Conservation (phyloP, 2,888 invertebrate species). For the Mayetiola destructor region DNA sequence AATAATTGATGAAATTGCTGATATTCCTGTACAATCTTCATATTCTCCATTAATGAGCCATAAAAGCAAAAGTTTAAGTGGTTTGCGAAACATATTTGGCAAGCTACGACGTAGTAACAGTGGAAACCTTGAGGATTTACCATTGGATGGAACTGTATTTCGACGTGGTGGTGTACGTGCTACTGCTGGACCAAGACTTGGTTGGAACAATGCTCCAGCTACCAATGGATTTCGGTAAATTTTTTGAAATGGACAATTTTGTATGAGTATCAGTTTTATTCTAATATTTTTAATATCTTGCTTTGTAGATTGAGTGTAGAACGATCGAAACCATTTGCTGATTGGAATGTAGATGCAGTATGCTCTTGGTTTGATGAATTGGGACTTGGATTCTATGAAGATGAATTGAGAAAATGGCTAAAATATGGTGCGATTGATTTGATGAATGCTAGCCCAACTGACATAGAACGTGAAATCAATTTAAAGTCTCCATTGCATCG, state of each 20-base stretch:
- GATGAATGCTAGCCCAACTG: slow-evolving; percentile 57
- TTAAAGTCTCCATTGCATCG: slow-evolving; percentile 75
- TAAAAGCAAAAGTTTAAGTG: slow-evolving; percentile 37
- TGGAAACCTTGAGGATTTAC: slow-evolving; percentile 50
- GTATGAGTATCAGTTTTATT: not conserved
- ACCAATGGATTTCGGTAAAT: slow-evolving; percentile 1
- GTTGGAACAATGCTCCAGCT: slow-evolving; percentile 36
- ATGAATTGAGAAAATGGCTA: slow-evolving; percentile 71
- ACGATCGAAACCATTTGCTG: slow-evolving; percentile 51
- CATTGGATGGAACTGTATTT: slow-evolving; percentile 44
- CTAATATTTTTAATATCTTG: not conserved
- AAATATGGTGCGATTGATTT: slow-evolving; percentile 60
- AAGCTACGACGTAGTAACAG: slow-evolving; percentile 54
- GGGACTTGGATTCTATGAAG: slow-evolving; percentile 57
- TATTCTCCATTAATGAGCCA: slow-evolving; percentile 36
- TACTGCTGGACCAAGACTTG: slow-evolving; percentile 56
- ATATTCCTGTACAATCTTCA: slow-evolving; percentile 31
- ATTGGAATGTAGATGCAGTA: slow-evolving; percentile 68
- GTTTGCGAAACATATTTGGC: slow-evolving; percentile 52
- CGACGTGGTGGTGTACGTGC: slow-evolving; percentile 56
- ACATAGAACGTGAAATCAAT: slow-evolving; percentile 78
- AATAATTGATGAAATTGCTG: slow-evolving; percentile 35
- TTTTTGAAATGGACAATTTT: not conserved
- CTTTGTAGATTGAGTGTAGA: not conserved
- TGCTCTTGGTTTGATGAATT: slow-evolving; percentile 63